A percentile compares a stretch with the other conserved stretches of the same genome.
Conservation (phyloP, 2,888 invertebrate species). For the Quadroppia sp. region DNA sequence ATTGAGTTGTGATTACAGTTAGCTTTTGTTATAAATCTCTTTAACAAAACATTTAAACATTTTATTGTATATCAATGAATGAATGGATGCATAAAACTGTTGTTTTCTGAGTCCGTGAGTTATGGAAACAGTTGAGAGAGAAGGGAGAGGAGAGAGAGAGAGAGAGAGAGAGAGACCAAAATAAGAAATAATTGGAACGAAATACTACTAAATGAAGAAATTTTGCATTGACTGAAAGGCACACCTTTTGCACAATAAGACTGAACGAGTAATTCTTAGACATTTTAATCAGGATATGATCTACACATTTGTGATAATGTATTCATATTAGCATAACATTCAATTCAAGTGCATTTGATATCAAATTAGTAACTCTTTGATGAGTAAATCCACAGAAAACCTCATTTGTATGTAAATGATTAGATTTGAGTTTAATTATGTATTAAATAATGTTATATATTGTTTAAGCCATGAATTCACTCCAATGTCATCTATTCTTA, state of each 20-base stretch:
- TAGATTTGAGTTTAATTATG: background rate
- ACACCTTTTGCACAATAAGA: conserved; percentile 4
- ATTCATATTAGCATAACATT: background rate
- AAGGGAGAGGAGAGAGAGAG: background rate
- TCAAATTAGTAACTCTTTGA: background rate
- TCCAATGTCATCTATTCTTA: conserved; percentile 15
- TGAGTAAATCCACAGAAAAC: background rate
- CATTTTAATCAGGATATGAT: conserved; percentile 32
- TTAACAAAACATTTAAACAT: background rate
- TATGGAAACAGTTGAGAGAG: too few species aligned
- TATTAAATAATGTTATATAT: background rate
- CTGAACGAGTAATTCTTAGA: background rate
- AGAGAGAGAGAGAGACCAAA: background rate
- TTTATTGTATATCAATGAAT: background rate
- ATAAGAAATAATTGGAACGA: background rate
- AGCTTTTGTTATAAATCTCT: background rate
- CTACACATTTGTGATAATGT: background rate
- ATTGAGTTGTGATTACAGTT: background rate
- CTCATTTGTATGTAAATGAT: background rate
- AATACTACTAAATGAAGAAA: background rate
- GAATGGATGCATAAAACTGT: conserved; percentile 12
- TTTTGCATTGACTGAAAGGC: background rate
- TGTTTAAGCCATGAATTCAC: background rate
- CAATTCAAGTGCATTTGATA: background rate
- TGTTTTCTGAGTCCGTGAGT: too few species aligned